These are phyloP conservation scores for Mechanitis mazaeus DNA, from an alignment of 2,888 invertebrate species.

Conservation along the genomic window DNA sequence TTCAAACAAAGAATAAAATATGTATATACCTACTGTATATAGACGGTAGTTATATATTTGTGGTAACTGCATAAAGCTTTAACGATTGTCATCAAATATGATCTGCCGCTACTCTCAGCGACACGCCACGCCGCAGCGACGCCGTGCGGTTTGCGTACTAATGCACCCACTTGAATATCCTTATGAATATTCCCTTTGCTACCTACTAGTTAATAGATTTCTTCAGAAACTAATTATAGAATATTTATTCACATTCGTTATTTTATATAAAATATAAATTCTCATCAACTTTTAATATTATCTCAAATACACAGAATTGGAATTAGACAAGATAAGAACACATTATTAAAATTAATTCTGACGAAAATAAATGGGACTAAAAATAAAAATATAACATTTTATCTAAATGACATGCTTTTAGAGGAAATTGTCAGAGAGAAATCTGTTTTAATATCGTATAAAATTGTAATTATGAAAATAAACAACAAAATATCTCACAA, in stretches of 20 bases:
- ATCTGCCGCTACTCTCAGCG: background rate
- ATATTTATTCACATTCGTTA: too few relatives aligned
- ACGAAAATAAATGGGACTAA: background rate
- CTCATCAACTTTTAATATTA: too few relatives aligned
- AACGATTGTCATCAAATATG: slow-evolving; percentile 4
- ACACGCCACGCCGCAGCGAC: background rate
- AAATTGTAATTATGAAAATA: background rate
- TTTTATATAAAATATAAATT: too few relatives aligned
- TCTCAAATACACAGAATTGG: too few relatives aligned
- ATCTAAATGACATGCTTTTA: background rate
- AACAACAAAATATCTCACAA: background rate
- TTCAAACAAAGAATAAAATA: too few relatives aligned
- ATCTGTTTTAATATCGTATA: background rate
- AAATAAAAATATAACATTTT: background rate
- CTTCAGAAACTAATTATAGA: too few relatives aligned
- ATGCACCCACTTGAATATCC: background rate
- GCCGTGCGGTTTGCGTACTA: slow-evolving; percentile 2
- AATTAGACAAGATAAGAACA: background rate
- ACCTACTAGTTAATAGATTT: background rate
- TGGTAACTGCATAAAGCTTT: background rate
- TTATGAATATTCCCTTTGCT: background rate
- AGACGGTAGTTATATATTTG: background rate
- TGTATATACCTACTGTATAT: too few relatives aligned
- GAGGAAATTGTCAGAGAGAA: background rate
- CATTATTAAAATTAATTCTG: background rate